Conservation (phyloP, 2,888 invertebrate genomes). For the Pandemis corylana region DNA sequence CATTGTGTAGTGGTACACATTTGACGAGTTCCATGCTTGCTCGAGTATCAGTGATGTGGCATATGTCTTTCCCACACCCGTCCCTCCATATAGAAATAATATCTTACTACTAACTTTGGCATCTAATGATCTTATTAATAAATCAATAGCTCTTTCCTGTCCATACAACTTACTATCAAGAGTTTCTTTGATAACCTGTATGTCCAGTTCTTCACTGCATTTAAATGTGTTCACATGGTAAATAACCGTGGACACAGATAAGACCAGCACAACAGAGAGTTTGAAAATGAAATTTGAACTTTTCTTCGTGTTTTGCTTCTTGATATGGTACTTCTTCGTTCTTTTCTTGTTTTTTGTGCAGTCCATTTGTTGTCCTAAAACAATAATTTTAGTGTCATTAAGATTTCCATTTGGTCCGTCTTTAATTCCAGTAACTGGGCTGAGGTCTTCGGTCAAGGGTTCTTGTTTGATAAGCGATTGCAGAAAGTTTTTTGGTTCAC, state of each 20-base stretch:
- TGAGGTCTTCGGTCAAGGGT: slow-evolving; percentile 8
- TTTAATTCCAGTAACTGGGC: slow-evolving; percentile 14
- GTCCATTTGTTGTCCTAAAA: too few species aligned
- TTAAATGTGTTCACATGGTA: slow-evolving; percentile 57
- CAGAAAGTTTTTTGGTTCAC: slow-evolving; percentile 2
- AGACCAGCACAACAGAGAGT: slow-evolving; percentile 46
- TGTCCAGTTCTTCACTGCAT: slow-evolving; percentile 62
- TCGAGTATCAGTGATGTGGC: slow-evolving; percentile 66
- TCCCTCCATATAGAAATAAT: slow-evolving; percentile 73
- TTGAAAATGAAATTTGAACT: slow-evolving; percentile 46
- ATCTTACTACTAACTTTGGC: slow-evolving; percentile 60
- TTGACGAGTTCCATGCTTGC: slow-evolving; percentile 60
- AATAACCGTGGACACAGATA: slow-evolving; percentile 54
- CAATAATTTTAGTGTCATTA: slow-evolving; percentile 43
- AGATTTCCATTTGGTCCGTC: neutral
- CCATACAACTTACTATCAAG: slow-evolving; percentile 66
- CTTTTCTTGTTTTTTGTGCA: too few species aligned
- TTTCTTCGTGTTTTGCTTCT: slow-evolving; percentile 47
- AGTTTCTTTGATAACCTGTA: slow-evolving; percentile 51
- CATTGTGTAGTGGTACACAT: slow-evolving; percentile 77
- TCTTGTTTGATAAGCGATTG: slow-evolving; percentile 28
- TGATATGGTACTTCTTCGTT: slow-evolving; percentile 56
- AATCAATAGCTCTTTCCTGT: slow-evolving; percentile 61
- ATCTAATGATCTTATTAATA: slow-evolving; percentile 60
- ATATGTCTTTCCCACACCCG: slow-evolving; percentile 78